Conservation (phyloP, 2,888 invertebrate species). For the Glaucopsyche alexis region DNA sequence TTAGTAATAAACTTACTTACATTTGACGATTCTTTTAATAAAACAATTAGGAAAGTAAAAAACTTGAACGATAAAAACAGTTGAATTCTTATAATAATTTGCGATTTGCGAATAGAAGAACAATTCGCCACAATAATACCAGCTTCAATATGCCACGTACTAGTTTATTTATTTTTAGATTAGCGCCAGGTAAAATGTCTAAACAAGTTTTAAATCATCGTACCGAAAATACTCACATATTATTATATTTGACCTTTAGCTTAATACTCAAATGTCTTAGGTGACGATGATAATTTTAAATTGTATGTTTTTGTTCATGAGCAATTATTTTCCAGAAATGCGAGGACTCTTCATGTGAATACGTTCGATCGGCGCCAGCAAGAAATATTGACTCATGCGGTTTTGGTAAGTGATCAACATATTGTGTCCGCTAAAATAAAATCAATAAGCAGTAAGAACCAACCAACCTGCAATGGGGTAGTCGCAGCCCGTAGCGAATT, state of each 20-base stretch:
- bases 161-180: background rate
- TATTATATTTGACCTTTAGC: background rate
- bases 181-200: background rate
- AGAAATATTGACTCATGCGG: conserved; percentile 81
- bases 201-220: background rate
- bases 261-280: background rate
- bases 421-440: background rate
- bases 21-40: too few species aligned
- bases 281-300: background rate
- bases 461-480: background rate
- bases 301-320: background rate
- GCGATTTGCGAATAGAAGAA: background rate
- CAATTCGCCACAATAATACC: background rate
- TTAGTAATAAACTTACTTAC: too few species aligned
- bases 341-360: conserved; percentile 78
- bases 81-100: background rate
- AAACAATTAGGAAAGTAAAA: background rate
- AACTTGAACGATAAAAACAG: background rate
- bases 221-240: background rate
- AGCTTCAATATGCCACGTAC: background rate
- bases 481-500: too few species aligned
- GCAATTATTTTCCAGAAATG: conserved; percentile 62
- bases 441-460: background rate
- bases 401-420: conserved; percentile 77
- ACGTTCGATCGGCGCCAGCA: conserved; percentile 85